These are phyloP conservation scores for Spea bombifrons DNA, from an alignment of 2,113 vertebrate species.

Conservation along the genomic window DNA sequence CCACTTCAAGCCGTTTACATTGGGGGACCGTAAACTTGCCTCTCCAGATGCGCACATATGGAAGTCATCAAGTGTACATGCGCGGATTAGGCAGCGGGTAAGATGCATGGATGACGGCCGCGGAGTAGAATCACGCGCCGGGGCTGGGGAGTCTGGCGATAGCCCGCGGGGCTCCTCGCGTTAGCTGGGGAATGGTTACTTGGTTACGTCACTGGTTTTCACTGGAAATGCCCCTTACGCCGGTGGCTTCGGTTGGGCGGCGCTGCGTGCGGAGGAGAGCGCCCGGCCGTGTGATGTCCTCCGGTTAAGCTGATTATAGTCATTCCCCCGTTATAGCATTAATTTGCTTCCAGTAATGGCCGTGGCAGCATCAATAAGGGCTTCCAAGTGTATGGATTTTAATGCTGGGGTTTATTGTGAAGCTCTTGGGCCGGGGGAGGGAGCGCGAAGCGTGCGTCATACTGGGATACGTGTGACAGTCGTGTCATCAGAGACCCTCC, in stretches of 20 bases:
- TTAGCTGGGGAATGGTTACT: too few relatives aligned
- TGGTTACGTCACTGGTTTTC: too few relatives aligned
- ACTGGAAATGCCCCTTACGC: too few relatives aligned
- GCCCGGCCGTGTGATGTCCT: neutral
- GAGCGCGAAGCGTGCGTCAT: neutral
- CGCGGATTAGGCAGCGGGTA: neutral
- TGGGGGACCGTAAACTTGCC: constrained; percentile 26
- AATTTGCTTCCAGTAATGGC: constrained; percentile 10
- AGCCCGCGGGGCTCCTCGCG: too few relatives aligned
- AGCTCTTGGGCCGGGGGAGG: neutral
- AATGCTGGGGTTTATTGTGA: neutral
- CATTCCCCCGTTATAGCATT: constrained; percentile 22
- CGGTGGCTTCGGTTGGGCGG: too few relatives aligned
- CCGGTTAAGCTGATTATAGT: constrained; percentile 29
- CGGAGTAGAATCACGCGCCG: too few relatives aligned
- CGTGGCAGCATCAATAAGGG: neutral
- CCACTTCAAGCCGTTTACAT: constrained; percentile 24
- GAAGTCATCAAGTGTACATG: constrained; percentile 6
- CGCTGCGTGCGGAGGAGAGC: neutral
- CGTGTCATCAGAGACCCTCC: neutral
- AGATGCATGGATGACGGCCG: neutral
- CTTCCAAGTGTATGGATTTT: neutral
- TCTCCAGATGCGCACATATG: constrained; percentile 1
- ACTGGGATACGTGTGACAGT: neutral
- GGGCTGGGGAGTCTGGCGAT: too few relatives aligned